Percentiles rank a stretch among this genome's conserved stretches.
These are phyloP conservation scores for Stenolophus ochropezus DNA, from an alignment of 2,888 invertebrate genomes.

Conservation along the genomic window DNA sequence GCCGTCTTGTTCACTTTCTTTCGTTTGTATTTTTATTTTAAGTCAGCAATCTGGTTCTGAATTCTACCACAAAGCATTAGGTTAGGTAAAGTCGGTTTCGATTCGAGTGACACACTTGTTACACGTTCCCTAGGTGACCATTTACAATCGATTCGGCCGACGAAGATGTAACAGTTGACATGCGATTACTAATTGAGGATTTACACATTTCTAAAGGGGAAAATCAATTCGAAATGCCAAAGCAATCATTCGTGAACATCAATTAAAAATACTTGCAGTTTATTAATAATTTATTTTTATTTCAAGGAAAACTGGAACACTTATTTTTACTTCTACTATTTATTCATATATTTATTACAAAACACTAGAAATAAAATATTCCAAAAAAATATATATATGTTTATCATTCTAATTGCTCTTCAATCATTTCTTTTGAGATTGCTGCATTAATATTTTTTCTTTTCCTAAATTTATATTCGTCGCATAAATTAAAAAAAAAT, in stretches of 20 bases:
- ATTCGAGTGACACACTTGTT: slow-evolving; percentile 22
- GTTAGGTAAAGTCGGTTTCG: slow-evolving; percentile 43
- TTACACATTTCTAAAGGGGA: neutral
- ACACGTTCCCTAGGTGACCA: neutral
- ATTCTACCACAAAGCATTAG: slow-evolving; percentile 59
- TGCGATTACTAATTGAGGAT: neutral
- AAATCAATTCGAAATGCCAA: neutral
- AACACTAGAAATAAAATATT: too few species aligned
- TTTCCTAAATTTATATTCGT: too few species aligned
- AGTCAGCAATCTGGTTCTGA: slow-evolving; percentile 59
- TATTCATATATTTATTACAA: too few species aligned
- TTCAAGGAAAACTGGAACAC: neutral
- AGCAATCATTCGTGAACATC: neutral
- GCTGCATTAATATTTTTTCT: too few species aligned
- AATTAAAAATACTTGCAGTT: neutral
- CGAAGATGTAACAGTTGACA: neutral
- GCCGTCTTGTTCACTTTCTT: slow-evolving; percentile 68
- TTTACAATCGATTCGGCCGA: neutral
- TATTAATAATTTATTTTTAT: neutral
- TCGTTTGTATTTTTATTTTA: slow-evolving; percentile 65
- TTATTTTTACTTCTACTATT: too few species aligned
- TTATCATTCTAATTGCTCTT: too few species aligned
- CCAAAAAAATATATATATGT: too few species aligned
- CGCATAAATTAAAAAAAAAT: too few species aligned
- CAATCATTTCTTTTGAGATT: too few species aligned